A percentile compares a stretch with the other conserved stretches of the same genome.
Conservation (phyloP, 2,113 vertebrate genomes). For the Rhipidura dahli region DNA sequence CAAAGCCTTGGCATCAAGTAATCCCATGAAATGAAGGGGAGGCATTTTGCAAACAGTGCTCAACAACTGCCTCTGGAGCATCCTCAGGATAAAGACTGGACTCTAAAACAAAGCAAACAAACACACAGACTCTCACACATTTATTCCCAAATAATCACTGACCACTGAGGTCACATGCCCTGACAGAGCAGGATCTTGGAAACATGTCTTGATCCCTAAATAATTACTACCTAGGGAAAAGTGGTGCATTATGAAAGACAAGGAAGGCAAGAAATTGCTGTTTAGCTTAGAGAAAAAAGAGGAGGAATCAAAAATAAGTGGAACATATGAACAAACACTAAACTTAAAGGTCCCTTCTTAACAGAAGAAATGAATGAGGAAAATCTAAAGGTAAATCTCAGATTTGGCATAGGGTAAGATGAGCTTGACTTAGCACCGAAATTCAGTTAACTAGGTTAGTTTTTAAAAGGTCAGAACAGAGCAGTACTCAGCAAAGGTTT, state of each 20-base stretch:
- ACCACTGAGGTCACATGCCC: not conserved
- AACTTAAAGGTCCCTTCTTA: not conserved
- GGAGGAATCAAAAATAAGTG: not conserved
- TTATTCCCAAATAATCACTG: not conserved
- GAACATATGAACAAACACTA: not conserved
- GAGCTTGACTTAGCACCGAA: not conserved
- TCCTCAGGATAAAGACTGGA: not conserved
- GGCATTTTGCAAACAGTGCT: not conserved
- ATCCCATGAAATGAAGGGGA: fast-evolving
- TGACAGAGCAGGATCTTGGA: not conserved
- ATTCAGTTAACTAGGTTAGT: not conserved
- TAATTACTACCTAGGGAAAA: not conserved
- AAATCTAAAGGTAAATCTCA: not conserved
- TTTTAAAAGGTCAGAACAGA: not conserved
- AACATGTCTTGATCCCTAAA: not conserved
- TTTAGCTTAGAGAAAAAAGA: not conserved
- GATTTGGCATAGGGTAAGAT: not conserved
- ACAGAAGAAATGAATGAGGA: not conserved
- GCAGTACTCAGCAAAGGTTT: not conserved
- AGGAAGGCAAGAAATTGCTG: not conserved
- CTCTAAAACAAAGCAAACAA: not conserved
- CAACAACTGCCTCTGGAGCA: not conserved
- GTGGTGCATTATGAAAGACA: not conserved
- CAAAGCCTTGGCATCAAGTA: not conserved
- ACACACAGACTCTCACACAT: not conserved